These are phyloP conservation scores for Pipistrellus pygmaeus DNA, from an alignment of 2,797 vertebrate genomes.

Conservation along the genomic window DNA sequence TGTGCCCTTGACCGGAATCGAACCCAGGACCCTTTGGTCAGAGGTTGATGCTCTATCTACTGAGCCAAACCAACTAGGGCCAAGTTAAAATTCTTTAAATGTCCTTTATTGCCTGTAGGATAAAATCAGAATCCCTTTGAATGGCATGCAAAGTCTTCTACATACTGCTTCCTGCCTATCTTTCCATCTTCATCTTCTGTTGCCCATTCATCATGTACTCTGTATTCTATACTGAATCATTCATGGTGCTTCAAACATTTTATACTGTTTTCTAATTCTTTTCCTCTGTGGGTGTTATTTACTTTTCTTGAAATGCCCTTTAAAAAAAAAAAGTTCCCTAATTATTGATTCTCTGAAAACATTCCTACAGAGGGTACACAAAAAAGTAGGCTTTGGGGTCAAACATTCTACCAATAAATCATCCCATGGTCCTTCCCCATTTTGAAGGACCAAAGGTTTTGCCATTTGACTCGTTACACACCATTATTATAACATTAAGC, in stretches of 20 bases:
- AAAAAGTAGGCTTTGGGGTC: not conserved
- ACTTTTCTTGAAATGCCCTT: not conserved
- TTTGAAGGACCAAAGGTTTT: not conserved
- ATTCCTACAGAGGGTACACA: not conserved
- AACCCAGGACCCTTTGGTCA: too few species aligned
- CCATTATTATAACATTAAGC: not conserved
- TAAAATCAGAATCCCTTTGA: conserved; percentile 39
- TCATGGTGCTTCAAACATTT: not conserved
- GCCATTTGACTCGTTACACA: not conserved
- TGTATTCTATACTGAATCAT: not conserved
- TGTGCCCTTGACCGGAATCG: too few species aligned
- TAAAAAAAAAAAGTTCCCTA: not conserved
- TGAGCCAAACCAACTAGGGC: not conserved
- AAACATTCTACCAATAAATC: not conserved
- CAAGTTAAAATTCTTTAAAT: not conserved
- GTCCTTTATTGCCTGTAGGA: not conserved
- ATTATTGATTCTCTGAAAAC: not conserved
- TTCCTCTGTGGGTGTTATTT: not conserved
- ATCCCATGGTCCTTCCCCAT: not conserved
- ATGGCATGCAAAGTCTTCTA: not conserved
- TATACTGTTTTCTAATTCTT: not conserved
- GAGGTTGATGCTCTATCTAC: too few species aligned
- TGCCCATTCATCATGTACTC: not conserved
- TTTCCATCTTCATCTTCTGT: not conserved
- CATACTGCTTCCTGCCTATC: not conserved